phyloP scores from a whole-genome alignment of 1,140 invertebrate genomes.

The Rhagoletis zephyria region DNA sequence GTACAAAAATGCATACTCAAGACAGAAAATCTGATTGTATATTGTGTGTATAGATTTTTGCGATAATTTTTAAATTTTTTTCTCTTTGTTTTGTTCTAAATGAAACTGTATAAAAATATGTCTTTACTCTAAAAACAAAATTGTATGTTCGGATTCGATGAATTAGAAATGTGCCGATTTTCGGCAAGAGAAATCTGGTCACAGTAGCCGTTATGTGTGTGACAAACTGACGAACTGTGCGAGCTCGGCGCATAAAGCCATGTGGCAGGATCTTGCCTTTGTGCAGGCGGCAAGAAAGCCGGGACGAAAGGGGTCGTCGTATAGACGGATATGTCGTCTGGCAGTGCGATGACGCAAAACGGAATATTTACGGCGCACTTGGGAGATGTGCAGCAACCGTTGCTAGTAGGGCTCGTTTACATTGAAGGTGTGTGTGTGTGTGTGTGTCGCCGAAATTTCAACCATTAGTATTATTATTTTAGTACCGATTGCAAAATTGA shows the following conservation, averaged over 20 bases:
- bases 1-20: too few species aligned
- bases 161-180: too few species aligned
- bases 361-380: conserved; percentile 3
- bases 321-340: background rate
- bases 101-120: too few species aligned
- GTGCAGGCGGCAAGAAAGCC: background rate
- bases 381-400: background rate
- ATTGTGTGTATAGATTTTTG: too few species aligned
- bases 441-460: background rate
- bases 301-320: background rate
- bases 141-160: too few species aligned
- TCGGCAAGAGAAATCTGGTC: too few species aligned
- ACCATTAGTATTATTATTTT: background rate
- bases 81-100: background rate
- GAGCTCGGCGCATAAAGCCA: background rate
- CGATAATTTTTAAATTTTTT: background rate
- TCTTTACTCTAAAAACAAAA: too few species aligned
- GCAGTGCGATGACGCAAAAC: background rate
- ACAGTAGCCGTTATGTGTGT: too few species aligned
- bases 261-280: background rate
- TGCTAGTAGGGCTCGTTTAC: background rate
- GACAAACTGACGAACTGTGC: too few species aligned
- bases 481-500: background rate
- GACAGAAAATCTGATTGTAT: too few species aligned
- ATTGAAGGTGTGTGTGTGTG: background rate